These are phyloP conservation scores for Rhyacophila brunnea DNA, from an alignment of 1,140 invertebrate species.

Conservation along the genomic window DNA sequence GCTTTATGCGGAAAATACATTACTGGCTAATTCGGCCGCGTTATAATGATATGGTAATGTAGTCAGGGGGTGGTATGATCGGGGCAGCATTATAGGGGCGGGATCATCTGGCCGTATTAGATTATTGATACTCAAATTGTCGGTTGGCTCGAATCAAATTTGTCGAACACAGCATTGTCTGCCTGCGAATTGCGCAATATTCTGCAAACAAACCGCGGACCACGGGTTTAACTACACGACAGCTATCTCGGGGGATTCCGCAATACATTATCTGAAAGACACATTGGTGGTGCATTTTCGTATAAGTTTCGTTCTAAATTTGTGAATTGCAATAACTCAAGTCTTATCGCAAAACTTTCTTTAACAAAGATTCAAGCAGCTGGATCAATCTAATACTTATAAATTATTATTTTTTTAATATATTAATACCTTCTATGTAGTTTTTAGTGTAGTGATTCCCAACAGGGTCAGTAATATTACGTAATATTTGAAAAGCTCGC, in stretches of 20 bases:
- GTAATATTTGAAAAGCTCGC: too few species aligned
- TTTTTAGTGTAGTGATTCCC: too few species aligned
- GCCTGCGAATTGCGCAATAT: slow-evolving; percentile 15
- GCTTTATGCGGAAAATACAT: not conserved
- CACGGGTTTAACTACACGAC: too few species aligned
- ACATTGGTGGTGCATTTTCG: too few species aligned
- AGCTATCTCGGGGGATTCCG: not conserved
- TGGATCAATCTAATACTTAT: too few species aligned
- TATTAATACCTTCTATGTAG: too few species aligned
- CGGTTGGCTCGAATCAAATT: slow-evolving; percentile 16
- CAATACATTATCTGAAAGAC: not conserved
- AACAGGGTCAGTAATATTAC: too few species aligned
- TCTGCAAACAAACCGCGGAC: slow-evolving; percentile 1
- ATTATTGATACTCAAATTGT: slow-evolving; percentile 19
- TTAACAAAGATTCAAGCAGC: too few species aligned
- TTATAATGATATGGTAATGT: slow-evolving; percentile 3
- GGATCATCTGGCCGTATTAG: slow-evolving; percentile 14
- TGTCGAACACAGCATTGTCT: slow-evolving; percentile 9
- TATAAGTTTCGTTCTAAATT: too few species aligned
- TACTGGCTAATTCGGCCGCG: slow-evolving; percentile 1
- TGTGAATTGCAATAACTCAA: too few species aligned
- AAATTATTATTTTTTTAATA: too few species aligned
- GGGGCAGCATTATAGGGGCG: not conserved
- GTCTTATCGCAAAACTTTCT: too few species aligned
- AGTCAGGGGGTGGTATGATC: not conserved